These are phyloP conservation scores for Catalaphyllia jardinei DNA, from an alignment of 64 coral and sea anemone genomes.

Conservation along the genomic window DNA sequence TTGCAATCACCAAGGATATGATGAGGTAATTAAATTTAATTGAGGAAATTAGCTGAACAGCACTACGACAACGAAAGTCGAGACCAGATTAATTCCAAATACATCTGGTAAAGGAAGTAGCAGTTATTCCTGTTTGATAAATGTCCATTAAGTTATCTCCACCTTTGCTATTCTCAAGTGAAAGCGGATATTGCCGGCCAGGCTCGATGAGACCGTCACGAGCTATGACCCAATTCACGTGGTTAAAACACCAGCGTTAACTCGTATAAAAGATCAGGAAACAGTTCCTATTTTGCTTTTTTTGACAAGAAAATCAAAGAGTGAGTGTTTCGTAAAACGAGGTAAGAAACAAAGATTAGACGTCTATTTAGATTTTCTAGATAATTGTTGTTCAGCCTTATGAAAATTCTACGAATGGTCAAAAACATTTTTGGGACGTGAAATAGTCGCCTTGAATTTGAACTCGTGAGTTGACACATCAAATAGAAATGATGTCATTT, in stretches of 20 bases:
- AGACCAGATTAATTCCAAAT: not conserved
- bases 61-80: too few species aligned
- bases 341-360: not conserved
- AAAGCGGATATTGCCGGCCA: not conserved
- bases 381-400: too few species aligned
- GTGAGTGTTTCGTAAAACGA: not conserved
- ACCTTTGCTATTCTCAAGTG: conserved; percentile 37
- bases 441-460: too few species aligned
- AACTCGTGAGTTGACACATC: too few species aligned
- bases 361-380: too few species aligned
- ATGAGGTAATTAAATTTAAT: too few species aligned
- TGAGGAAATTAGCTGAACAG: too few species aligned
- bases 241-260: not conserved
- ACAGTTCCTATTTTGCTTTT: not conserved
- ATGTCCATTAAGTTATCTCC: not conserved
- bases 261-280: not conserved
- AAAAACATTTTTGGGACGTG: too few species aligned
- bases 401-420: too few species aligned
- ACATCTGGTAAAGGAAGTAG: not conserved
- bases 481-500: too few species aligned
- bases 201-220: not conserved
- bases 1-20: too few species aligned
- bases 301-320: not conserved
- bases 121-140: not conserved
- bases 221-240: not conserved